A percentile compares a stretch with the other conserved stretches of the same genome.
Evolutionary conservation across 2,113 vertebrate genomes (phyloP).

Genomic region (Dicentrarchus labrax): DNA sequence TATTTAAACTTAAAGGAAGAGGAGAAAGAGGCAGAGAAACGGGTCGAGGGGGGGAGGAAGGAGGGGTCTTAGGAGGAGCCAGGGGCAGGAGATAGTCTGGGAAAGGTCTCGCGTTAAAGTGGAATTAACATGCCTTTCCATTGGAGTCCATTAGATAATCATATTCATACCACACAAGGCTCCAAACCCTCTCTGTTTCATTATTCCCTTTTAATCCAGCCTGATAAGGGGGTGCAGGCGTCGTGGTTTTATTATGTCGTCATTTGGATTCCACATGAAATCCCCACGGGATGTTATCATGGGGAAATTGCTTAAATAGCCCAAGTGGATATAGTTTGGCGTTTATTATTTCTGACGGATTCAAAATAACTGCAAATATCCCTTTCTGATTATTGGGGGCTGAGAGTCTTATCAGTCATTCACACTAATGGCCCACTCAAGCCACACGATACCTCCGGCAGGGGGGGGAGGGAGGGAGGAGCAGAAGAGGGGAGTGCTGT

Average conservation of each 20-base stretch:
- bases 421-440: constrained; percentile 82
- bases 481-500: background rate
- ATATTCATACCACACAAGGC: constrained; percentile 87
- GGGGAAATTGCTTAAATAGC: constrained; percentile 85
- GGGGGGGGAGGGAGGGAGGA: background rate
- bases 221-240: constrained; percentile 80
- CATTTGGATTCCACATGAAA: constrained; percentile 83
- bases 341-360: constrained; percentile 84
- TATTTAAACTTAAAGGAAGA: constrained; percentile 76
- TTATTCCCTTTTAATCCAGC: constrained; percentile 85
- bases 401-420: constrained; percentile 78
- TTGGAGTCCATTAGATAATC: constrained; percentile 86
- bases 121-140: constrained; percentile 83
- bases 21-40: constrained; percentile 49
- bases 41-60: constrained; percentile 1
- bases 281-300: constrained; percentile 80
- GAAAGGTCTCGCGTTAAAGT: constrained; percentile 84
- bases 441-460: constrained; percentile 76
- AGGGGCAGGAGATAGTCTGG: constrained; percentile 83
- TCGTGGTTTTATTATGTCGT: constrained; percentile 84
- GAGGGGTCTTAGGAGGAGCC: constrained; percentile 74
- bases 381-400: constrained; percentile 68
- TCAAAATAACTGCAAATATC: constrained; percentile 84
- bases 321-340: constrained; percentile 83
- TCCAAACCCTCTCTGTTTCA: constrained; percentile 82